Evolutionary conservation across 1,140 invertebrate species (phyloP), one percentile per base, ranked within the genome.

Genomic region (Anastrepha ludens): DNA sequence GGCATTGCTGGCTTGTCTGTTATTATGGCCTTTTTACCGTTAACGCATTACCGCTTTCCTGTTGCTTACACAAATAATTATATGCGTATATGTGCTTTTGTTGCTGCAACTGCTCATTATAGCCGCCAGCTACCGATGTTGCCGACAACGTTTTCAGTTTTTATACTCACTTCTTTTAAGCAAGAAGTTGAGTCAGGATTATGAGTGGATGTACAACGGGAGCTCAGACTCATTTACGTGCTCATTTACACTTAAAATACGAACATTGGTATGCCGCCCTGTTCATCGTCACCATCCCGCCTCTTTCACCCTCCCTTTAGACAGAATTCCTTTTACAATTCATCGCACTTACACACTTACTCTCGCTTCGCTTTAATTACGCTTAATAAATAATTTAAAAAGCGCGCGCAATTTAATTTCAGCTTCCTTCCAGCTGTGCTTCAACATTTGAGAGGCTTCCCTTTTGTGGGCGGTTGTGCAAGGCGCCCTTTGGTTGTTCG

Each of bases 321-420:
- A 67, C 39, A 13, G 65, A 67, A 41, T 67, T 67, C 3, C 39
- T 39, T 41, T 39, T 11, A 29, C 65, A 13, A 67, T 67, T 67
- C 29, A 67, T 3, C 65, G 65, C 60, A 62, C 29, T 58, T 58
- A 67, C 65, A 67, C 65, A 67, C 29, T 67, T 67, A 67, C 65
- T 67, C 8, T 67, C 65, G 65, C 65, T 67, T 67, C 39, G 65
- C 65, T 85, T 50, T 85, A 85, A 85, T 85, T 85, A 58, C 55
- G 78, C 78, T 85, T 58, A 58, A 85, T 85, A 85, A 85, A 85
- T 85, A 85, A 85, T 85, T 85, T 55, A 85, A 85, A 85, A 85
- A 50, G 78, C 78, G 78, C 78, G 78, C 78, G 55, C 78, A 85
- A 85, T 85, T 85, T 85, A 85, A 85, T 85, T 85, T 85, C 55